Evolutionary conservation across 2,797 vertebrate genomes (phyloP), one percentile per base, ranked within the genome.

Genomic region (Graptemys geographica): DNA sequence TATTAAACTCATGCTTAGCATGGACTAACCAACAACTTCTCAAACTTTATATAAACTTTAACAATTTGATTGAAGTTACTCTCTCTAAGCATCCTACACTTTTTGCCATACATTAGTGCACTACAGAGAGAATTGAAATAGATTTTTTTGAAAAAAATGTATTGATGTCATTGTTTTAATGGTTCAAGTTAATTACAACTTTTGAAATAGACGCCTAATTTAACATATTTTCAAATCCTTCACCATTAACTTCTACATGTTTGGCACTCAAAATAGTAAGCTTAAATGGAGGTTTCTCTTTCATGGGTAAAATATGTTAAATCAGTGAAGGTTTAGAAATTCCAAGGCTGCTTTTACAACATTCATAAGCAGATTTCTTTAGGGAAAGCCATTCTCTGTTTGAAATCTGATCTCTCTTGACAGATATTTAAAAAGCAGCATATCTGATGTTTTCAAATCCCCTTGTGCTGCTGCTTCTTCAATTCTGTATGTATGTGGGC

Each of bases 341-440:
- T 90, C 72, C 56, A 87, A 90, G 53, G 3, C 27, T 52, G 21
- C 4, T 25, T n/a, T 27, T 88, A 25, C 16, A 83, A 80, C 21
- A 5, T 59, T 37, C 28, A 19, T 52, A 65, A 27, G 3, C 2
- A 57, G 10, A 33, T 74, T 93, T 83, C 74, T 92, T 62, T 47
- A 62, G 41, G 6, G 11, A 72, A 92, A 51, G 41, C 4, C 10
- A 5, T 79, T 47, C 49, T 90, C 5, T 27, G 3, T 93, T 72
- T 62, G 81, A 95, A 97, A 92, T 74, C n/a, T 1, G 5, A 83
- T 57, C 4, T 92, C 5, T 85, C n/a, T 90, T 90, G n/a, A 86
- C 6, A 96, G 83, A 83, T 92, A 62, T 33, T 81, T 65, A 88
- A 72, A 84, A 90, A 62, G 0, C 4, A 78, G 59, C 15, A 56